These are phyloP conservation scores for Rhizomys pruinosus DNA, from an alignment of 2,113 vertebrate species.

Conservation along the genomic window DNA sequence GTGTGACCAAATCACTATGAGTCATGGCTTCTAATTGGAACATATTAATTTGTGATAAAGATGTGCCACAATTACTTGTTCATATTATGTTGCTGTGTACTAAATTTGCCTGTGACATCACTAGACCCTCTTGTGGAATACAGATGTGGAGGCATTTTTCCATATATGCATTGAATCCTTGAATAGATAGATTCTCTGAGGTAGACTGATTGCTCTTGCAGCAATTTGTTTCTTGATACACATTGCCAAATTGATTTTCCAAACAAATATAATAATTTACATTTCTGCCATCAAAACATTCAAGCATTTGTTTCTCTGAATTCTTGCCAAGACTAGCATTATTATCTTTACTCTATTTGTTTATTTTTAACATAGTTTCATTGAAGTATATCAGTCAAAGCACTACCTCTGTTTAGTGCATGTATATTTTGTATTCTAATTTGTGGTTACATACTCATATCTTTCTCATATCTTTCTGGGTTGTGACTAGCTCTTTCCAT, in stretches of 20 bases:
- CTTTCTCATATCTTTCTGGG: background rate
- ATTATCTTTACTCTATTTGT: background rate
- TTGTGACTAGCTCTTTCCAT: background rate
- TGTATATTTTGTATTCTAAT: background rate
- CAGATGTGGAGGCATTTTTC: background rate
- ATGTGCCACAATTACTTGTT: background rate
- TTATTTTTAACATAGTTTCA: constrained; percentile 14
- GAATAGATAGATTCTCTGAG: background rate
- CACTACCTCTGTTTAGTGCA: no score
- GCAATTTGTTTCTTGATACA: background rate
- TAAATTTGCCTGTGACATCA: background rate
- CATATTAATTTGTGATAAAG: background rate
- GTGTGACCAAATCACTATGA: background rate
- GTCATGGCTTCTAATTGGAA: background rate
- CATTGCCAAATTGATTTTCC: background rate
- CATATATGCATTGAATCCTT: background rate
- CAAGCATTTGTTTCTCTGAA: background rate
- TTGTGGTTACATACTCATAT: background rate
- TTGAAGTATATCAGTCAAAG: background rate
- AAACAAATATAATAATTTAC: background rate
- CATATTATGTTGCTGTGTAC: background rate
- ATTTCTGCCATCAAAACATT: background rate
- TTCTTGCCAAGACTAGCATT: background rate
- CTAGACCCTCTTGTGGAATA: background rate
- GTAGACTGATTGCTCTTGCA: background rate